phyloP scores from a whole-genome alignment of 2,113 vertebrate species.

The Pseudonaja textilis region DNA sequence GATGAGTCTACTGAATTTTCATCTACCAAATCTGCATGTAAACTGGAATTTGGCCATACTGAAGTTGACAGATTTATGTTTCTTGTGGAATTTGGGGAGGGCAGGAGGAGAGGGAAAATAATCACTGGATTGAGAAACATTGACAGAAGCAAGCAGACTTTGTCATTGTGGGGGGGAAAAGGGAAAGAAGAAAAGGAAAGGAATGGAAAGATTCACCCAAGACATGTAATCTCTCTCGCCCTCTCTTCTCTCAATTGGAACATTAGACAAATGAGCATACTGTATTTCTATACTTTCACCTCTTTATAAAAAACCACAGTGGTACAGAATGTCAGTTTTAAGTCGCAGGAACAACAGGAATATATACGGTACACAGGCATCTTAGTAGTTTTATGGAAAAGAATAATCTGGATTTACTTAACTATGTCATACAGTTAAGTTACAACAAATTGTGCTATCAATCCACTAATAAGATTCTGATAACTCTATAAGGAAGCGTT shows the following conservation, averaged over 20 bases:
- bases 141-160: background rate
- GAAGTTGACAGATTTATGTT: background rate
- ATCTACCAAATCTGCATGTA: background rate
- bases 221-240: background rate
- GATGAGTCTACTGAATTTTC: background rate
- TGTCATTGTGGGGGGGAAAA: background rate
- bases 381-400: background rate
- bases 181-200: background rate
- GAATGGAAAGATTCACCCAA: background rate
- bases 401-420: rapidly evolving
- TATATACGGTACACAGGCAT: background rate
- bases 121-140: background rate
- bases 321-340: background rate
- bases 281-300: background rate
- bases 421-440: slow-evolving; percentile 6
- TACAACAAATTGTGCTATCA: slow-evolving; percentile 36
- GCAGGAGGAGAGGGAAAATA: background rate
- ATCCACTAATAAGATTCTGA: slow-evolving; percentile 34
- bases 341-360: background rate
- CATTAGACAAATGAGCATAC: background rate
- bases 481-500: slow-evolving; percentile 36
- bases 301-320: background rate
- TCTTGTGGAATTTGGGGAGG: background rate
- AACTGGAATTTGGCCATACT: background rate
- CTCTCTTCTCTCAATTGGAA: background rate